Evolutionary conservation across 92 coral and sea anemone species (phyloP), one percentile per base, ranked within the genome.

Genomic region (Parazoanthus darwini): DNA sequence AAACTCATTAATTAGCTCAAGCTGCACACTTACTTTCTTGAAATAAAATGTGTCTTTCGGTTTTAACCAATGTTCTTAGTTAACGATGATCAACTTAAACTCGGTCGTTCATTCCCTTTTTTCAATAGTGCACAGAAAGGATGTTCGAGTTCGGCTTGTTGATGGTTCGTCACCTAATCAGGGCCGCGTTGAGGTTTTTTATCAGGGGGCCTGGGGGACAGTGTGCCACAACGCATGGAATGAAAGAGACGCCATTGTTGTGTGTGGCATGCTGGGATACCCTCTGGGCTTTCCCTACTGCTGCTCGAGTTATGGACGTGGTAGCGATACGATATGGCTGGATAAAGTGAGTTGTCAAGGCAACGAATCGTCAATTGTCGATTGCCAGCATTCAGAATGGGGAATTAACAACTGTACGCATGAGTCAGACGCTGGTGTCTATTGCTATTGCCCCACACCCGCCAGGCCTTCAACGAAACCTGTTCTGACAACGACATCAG

Each of bases 141-240:
- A 33, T 33, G 58, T 84, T 15, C 87, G 79, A 25, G 87, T 68
- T 48, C 79, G 87, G 51, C 79, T 84, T 70, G 87, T 70, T 18
- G 79, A 38, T 20, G 87, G 87, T 44, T 70, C 87, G 3, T 84
- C 87, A 10, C 87, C 87, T 20, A 84, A 84, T 36, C 87, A 84
- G 56, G 87, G 87, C 35, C 87, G 87, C 23, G 79, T 84, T 73
- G 87, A 84, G 66, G 78, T 84, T 25, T 84, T 71, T 22, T 48
- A 84, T 73, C 79, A 84, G 51, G 87, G 87, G 29, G 44, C 78
- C 78, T 84, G 87, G 87, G 87, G 87, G 35, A 84, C 87, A 84
- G 87, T 84, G 5, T 84, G 87, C 16, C 79, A 84, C 33, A 73
- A 84, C 33, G 35, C 25, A 13, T 84, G 87, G 87, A 44, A 84